These are phyloP conservation scores for Papilio polytes DNA, from an alignment of 1,140 invertebrate species.

Conservation along the genomic window DNA sequence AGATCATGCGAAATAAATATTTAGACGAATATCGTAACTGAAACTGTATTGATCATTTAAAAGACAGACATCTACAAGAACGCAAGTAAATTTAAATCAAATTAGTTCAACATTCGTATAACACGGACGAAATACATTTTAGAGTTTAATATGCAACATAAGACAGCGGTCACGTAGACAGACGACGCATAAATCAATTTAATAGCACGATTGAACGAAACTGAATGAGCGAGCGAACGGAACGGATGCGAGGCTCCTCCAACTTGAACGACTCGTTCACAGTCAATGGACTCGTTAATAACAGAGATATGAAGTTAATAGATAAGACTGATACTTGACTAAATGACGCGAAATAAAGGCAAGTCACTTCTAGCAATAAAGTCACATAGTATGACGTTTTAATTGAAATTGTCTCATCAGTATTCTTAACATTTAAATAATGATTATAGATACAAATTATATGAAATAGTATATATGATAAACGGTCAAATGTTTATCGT, in stretches of 20 bases:
- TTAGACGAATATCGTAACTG: too few species aligned
- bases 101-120: conserved; percentile 14
- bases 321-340: conserved; percentile 26
- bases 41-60: background rate
- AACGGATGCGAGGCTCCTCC: conserved; percentile 36
- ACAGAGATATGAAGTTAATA: conserved; percentile 35
- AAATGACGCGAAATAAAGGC: conserved; percentile 15
- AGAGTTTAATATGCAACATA: conserved; percentile 29
- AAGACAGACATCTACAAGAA: background rate
- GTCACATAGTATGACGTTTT: background rate
- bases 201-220: conserved; percentile 39
- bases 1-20: too few species aligned
- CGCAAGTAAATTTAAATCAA: background rate
- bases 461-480: background rate
- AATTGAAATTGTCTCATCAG: background rate
- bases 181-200: conserved; percentile 40
- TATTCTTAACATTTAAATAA: conserved; percentile 5
- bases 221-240: conserved; percentile 1
- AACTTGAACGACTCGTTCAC: conserved; percentile 16
- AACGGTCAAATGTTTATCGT: background rate
- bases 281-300: conserved; percentile 40
- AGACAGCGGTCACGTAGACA: conserved; percentile 32
- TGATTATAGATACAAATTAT: background rate
- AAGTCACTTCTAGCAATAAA: conserved; percentile 3
- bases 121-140: conserved; percentile 14